Evolutionary conservation across 2,797 vertebrate genomes (phyloP).

Genomic region (Sarcophilus harrisii): DNA sequence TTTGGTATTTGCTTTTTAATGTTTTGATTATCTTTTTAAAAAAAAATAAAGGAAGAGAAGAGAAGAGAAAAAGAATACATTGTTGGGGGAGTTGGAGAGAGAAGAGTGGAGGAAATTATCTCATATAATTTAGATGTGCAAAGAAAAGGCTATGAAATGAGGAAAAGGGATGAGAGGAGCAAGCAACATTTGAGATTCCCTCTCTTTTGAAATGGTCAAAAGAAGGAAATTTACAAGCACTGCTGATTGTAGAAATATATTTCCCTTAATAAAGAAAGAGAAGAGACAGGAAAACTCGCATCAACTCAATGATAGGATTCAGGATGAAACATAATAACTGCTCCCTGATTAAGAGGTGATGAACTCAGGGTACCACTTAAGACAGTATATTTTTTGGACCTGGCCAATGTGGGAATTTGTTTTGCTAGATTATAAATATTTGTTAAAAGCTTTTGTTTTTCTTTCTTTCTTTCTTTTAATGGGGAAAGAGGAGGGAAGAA

Average conservation of each 20-base stretch:
- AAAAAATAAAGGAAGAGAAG: background rate
- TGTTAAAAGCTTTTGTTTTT: background rate
- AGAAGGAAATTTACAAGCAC: background rate
- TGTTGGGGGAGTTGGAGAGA: background rate
- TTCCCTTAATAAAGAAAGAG: background rate
- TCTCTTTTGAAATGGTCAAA: background rate
- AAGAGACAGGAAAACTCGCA: background rate
- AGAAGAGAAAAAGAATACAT: background rate
- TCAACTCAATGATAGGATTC: background rate
- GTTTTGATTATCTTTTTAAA: background rate
- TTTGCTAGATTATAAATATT: background rate
- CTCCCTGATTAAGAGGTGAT: background rate
- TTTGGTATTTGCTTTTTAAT: background rate
- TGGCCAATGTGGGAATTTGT: background rate
- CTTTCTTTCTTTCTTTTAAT: background rate
- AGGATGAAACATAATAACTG: background rate
- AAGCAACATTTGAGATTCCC: background rate
- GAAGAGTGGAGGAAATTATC: background rate
- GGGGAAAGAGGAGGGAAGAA: background rate
- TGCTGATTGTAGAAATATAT: background rate
- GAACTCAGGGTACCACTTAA: background rate
- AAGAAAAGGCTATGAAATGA: background rate
- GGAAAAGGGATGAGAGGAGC: background rate
- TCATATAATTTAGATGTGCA: background rate
- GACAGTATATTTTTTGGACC: background rate